These are phyloP conservation scores for Aradophagus sp. DNA, from an alignment of 1,140 invertebrate species.

Conservation along the genomic window DNA sequence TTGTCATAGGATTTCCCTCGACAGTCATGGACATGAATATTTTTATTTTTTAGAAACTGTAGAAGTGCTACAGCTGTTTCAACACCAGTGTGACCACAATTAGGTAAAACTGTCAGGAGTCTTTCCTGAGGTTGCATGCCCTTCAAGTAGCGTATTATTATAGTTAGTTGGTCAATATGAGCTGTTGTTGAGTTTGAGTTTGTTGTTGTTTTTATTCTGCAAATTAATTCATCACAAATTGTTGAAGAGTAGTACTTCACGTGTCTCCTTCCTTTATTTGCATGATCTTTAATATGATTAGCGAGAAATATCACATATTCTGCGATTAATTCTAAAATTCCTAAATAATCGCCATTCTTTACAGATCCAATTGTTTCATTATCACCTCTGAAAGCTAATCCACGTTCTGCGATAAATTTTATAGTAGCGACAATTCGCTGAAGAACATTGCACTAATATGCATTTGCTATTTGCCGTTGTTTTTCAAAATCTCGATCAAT, in stretches of 20 bases:
- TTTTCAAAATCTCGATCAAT: conserved; percentile 10
- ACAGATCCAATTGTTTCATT: conserved; percentile 52
- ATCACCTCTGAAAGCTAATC: conserved; percentile 46
- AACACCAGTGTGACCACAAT: conserved; percentile 33
- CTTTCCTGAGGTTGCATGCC: conserved; percentile 43
- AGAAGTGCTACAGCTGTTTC: conserved; percentile 24
- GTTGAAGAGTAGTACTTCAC: conserved; percentile 43
- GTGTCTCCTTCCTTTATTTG: conserved; percentile 39
- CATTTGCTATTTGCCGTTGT: background rate
- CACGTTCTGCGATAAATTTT: conserved; percentile 36
- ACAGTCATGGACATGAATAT: conserved; percentile 23
- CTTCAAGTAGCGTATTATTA: conserved; percentile 64
- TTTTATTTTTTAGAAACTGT: conserved; percentile 13
- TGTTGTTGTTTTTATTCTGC: conserved; percentile 51
- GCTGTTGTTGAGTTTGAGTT: conserved; percentile 69
- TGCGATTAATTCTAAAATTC: conserved; percentile 50
- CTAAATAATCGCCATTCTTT: conserved; percentile 57
- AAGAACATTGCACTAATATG: conserved; percentile 26
- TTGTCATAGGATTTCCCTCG: conserved; percentile 35
- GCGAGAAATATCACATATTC: conserved; percentile 52
- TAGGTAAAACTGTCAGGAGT: conserved; percentile 54
- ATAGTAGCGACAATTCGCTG: conserved; percentile 14
- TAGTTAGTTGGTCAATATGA: conserved; percentile 69
- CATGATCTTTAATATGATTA: conserved; percentile 33
- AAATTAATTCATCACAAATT: conserved; percentile 62